A percentile compares a stretch with the other conserved stretches of the same genome.
These are phyloP conservation scores for Prionchulus punctatus DNA, from an alignment of 2,888 invertebrate species.

Conservation along the genomic window DNA sequence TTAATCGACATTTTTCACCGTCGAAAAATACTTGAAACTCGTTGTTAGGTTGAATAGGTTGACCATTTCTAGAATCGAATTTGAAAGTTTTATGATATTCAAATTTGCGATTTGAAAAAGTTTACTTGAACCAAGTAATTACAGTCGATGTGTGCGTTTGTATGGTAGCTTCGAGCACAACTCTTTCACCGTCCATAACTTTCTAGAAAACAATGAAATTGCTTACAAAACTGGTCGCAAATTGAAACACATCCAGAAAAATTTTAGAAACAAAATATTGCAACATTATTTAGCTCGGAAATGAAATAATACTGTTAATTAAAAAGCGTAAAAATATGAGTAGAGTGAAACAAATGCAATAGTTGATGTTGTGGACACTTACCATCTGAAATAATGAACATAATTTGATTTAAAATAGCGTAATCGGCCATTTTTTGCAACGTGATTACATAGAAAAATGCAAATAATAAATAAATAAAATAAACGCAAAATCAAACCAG, in stretches of 20 bases:
- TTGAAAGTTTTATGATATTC: neutral
- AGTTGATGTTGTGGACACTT: too few relatives aligned
- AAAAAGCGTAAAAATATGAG: too few relatives aligned
- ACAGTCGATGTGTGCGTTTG: slow-evolving; percentile 25
- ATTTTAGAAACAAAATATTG: too few relatives aligned
- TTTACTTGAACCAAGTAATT: slow-evolving; percentile 28
- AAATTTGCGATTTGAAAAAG: neutral
- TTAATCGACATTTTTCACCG: slow-evolving; percentile 22
- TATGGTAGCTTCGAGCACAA: slow-evolving; percentile 24
- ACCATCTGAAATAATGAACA: too few relatives aligned
- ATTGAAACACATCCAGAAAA: too few relatives aligned
- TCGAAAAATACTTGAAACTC: slow-evolving; percentile 23
- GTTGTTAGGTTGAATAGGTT: slow-evolving; percentile 15
- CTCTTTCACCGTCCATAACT: slow-evolving; percentile 19
- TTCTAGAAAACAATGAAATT: slow-evolving; percentile 20
- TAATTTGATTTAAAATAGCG: too few relatives aligned
- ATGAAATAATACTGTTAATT: neutral
- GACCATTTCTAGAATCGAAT: slow-evolving; percentile 21
- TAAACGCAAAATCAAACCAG: too few relatives aligned
- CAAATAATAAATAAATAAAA: too few relatives aligned
- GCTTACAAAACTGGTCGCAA: too few relatives aligned
- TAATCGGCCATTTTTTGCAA: too few relatives aligned
- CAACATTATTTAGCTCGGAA: neutral
- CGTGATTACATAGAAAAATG: too few relatives aligned
- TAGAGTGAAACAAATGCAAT: too few relatives aligned